phyloP scores from a whole-genome alignment of 2,797 vertebrate species.

The Mormyrops boulengeri region DNA sequence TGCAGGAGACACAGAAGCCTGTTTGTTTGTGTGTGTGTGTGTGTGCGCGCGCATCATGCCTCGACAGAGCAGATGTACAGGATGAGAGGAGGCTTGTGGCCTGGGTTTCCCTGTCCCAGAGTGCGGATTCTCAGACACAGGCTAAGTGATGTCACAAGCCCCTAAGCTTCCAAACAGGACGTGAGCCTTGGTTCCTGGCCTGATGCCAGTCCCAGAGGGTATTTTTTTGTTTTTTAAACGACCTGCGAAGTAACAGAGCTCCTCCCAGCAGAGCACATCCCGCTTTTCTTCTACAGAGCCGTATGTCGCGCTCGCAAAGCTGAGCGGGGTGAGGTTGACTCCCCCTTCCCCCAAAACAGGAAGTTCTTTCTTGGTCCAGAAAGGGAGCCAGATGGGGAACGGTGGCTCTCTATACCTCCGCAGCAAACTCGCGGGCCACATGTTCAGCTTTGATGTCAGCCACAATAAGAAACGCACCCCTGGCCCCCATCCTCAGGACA shows the following conservation, averaged over 20 bases:
- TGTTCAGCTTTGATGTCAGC: neutral
- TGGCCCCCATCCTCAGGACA: neutral
- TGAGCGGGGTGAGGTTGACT: neutral
- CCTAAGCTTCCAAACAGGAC: conserved; percentile 56
- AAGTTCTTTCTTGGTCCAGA: neutral
- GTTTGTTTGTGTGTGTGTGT: neutral
- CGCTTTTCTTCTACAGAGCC: conserved; percentile 30
- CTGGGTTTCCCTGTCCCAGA: conserved; percentile 33
- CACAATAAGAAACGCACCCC: neutral
- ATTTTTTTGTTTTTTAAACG: conserved; percentile 20
- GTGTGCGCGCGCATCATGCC: neutral
- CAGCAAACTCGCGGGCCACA: neutral
- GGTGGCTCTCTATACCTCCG: neutral
- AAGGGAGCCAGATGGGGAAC: neutral
- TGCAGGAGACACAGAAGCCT: neutral
- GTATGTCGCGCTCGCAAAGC: neutral
- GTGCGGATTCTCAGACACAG: conserved; percentile 48
- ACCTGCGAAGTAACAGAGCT: neutral
- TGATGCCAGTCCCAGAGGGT: conserved; percentile 39
- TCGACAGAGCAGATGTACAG: neutral
- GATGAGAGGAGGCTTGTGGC: neutral
- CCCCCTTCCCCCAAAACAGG: neutral
- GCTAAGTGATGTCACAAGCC: conserved; percentile 49
- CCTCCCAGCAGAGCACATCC: conserved; percentile 47
- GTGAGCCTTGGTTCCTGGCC: conserved; percentile 37